Conservation (phyloP, 2,888 invertebrate genomes). For the Leptopilina drosophilae region DNA sequence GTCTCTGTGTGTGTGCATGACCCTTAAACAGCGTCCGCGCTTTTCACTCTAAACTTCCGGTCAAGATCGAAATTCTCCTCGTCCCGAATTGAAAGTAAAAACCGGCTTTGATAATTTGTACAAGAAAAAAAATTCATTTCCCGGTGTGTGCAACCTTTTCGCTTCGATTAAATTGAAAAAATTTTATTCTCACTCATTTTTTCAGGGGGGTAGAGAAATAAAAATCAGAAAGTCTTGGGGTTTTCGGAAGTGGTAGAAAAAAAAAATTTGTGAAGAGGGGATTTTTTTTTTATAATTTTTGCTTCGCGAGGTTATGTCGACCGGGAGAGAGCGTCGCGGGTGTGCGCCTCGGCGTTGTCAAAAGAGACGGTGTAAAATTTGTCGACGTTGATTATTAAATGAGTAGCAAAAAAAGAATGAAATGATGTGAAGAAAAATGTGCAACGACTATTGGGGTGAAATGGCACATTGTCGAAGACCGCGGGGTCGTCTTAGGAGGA, state of each 20-base stretch:
- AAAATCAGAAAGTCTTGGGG: no score
- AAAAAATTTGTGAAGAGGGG: neutral
- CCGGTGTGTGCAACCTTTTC: no score
- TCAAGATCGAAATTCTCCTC: neutral
- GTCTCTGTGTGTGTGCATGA: neutral
- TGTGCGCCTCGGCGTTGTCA: constrained; percentile 43
- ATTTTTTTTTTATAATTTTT: neutral
- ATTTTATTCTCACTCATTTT: no score
- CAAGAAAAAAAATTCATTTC: no score
- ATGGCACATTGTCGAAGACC: constrained; percentile 41
- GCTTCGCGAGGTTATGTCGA: constrained; percentile 47
- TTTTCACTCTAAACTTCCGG: constrained; percentile 40
- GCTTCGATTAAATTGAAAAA: no score
- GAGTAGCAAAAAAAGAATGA: no score
- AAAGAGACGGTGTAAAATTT: constrained; percentile 53
- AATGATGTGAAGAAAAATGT: constrained; percentile 55
- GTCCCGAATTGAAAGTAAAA: no score
- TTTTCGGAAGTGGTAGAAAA: no score
- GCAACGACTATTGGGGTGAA: constrained; percentile 61
- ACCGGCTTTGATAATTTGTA: no score
- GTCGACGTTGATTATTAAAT: constrained; percentile 47
- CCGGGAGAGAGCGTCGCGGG: constrained; percentile 46
- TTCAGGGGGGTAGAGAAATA: no score
- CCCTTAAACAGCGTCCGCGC: constrained; percentile 51
- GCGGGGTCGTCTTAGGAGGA: constrained; percentile 18